These are phyloP conservation scores for Bombus consobrinus DNA, from an alignment of 1,140 invertebrate genomes.

Conservation along the genomic window DNA sequence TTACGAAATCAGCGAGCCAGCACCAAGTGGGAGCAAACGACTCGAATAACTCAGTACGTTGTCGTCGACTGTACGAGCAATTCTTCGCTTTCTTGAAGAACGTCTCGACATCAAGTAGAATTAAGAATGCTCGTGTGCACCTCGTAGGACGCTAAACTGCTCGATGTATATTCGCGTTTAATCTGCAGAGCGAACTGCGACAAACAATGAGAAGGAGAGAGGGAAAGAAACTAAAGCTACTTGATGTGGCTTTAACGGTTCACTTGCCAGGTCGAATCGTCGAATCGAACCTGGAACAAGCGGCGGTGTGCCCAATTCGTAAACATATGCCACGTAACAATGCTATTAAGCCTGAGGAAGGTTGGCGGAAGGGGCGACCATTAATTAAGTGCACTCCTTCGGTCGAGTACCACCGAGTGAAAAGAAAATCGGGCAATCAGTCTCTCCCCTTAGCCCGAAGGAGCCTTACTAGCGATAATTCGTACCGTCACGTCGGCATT, in stretches of 20 bases:
- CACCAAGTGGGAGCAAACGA: background rate
- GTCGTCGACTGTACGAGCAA: background rate
- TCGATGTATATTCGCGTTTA: constrained; percentile 33
- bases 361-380: background rate
- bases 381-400: constrained; percentile 63
- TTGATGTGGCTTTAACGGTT: constrained; percentile 59
- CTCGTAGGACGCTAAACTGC: background rate
- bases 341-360: background rate
- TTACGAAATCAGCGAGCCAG: too few species aligned
- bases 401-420: constrained; percentile 15
- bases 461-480: constrained; percentile 20
- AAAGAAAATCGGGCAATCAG: constrained; percentile 21
- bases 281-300: constrained; percentile 35
- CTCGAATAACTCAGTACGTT: background rate
- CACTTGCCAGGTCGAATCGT: constrained; percentile 60
- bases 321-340: constrained; percentile 43
- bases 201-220: too few species aligned
- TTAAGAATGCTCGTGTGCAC: constrained; percentile 1
- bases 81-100: background rate
- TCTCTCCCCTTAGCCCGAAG: constrained; percentile 2
- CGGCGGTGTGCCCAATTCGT: background rate
- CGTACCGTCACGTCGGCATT: constrained; percentile 13
- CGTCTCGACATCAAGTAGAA: background rate
- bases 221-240: background rate
- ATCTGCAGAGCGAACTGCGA: constrained; percentile 11